Evolutionary conservation across 2,113 vertebrate genomes (phyloP).

Genomic region (Ascaphus truei): DNA sequence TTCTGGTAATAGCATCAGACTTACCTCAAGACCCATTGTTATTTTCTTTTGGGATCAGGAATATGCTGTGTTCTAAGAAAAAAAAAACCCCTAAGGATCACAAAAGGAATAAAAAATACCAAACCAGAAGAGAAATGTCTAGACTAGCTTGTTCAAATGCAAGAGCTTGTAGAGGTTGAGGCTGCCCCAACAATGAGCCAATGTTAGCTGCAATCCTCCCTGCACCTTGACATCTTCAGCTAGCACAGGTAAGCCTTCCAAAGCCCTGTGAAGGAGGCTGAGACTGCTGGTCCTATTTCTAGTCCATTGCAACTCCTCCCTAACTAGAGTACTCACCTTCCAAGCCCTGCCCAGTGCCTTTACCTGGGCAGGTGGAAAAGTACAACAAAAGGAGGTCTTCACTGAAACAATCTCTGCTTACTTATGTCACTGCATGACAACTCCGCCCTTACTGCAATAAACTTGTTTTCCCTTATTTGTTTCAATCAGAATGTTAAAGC

Average conservation of each 20-base stretch:
- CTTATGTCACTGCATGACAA: no score
- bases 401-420: not conserved
- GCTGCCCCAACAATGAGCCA: constrained; percentile 40
- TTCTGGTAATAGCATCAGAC: no score
- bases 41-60: not conserved
- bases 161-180: constrained; percentile 28
- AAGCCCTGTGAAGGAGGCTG: constrained; percentile 45
- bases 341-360: constrained; percentile 55
- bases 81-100: not conserved
- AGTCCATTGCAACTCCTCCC: constrained; percentile 50
- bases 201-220: constrained; percentile 50
- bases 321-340: constrained; percentile 1
- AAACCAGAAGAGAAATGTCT: not conserved
- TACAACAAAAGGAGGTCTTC: constrained; percentile 49
- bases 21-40: constrained; percentile 18
- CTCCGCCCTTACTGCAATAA: no score
- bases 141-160: not conserved
- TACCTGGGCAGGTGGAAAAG: constrained; percentile 58
- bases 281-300: constrained; percentile 50
- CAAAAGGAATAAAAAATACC: not conserved
- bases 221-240: constrained; percentile 47
- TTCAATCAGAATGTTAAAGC: no score
- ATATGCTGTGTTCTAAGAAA: not conserved
- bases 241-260: constrained; percentile 40
- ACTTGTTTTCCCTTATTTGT: no score